Evolutionary conservation across 64 coral and sea anemone genomes (phyloP), one percentile per base, ranked within the genome.

Genomic region (Pocillopora damicornis): DNA sequence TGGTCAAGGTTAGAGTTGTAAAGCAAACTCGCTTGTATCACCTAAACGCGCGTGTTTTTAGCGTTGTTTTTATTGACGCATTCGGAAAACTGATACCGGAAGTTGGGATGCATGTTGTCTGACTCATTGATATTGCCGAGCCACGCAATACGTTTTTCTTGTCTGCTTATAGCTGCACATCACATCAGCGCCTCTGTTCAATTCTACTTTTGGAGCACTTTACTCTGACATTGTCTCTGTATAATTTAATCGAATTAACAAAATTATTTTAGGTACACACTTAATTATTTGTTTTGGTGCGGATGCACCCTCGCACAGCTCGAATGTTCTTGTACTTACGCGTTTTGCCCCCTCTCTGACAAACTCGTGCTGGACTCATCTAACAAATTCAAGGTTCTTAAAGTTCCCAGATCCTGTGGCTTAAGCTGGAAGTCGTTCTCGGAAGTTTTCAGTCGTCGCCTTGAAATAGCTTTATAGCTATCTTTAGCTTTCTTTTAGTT

Each of bases 81-180:
- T 66, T 25, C 38, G 9, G 81, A 63, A 85, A 85, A 85, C 37
- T 85, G 81, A 85, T 66, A 85, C 81, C 81, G 81, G 81, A 85
- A 57, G 81, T 73, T 10, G 26, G 81, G 22, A 85, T 85, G 81
- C 58, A 42, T 85, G 81, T 42, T 85, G 81, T 85, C 81, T 85
- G 81, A 57, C 16, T 68, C 36, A 26, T 8, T 85, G 81, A 85
- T 85, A 42, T 66, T 85, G 42, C 81, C 65, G 65, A 73, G 57
- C 81, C 81, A 85, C 81, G 81, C 81, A 85, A 85, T 73, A 72
- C 69, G 56, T 85, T 85, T 25, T 68, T n/a, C 13, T 67, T 66
- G 37, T 57, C 81, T 73, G 64, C 38, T 85, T 14, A 4, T 51
- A 72, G 81, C 36, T 85, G 69, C 35, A 30, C 81, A 22, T 85